Evolutionary conservation across 2,888 invertebrate species (phyloP).

Genomic region (Eulithis testata): DNA sequence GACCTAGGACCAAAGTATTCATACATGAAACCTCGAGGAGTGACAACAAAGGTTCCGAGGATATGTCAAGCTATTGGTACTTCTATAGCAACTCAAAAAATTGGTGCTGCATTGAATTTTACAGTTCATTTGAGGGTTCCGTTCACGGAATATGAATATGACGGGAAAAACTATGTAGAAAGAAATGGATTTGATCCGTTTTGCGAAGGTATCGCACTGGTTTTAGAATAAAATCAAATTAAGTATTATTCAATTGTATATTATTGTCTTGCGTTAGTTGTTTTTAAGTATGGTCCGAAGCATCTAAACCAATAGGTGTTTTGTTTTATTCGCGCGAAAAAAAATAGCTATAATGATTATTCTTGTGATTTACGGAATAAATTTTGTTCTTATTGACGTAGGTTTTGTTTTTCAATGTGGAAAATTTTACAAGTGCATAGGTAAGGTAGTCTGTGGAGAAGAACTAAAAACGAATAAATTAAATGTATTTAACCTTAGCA

Average conservation of each 20-base stretch:
- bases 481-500: too few species aligned
- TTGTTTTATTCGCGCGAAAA: too few species aligned
- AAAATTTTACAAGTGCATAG: too few species aligned
- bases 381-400: too few species aligned
- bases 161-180: conserved; percentile 85
- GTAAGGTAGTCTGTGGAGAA: too few species aligned
- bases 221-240: conserved; percentile 23
- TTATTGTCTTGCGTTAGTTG: too few species aligned
- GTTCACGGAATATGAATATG: conserved; percentile 80
- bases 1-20: conserved; percentile 73
- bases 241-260: not conserved
- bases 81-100: conserved; percentile 82
- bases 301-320: too few species aligned
- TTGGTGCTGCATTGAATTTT: conserved; percentile 83
- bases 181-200: conserved; percentile 73
- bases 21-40: conserved; percentile 58
- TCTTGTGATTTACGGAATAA: too few species aligned
- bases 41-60: conserved; percentile 68
- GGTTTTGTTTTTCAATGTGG: too few species aligned
- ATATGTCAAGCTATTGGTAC: conserved; percentile 86
- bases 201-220: conserved; percentile 61
- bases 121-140: conserved; percentile 76
- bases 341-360: too few species aligned
- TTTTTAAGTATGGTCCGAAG: too few species aligned
- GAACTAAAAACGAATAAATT: too few species aligned